These are phyloP conservation scores for Elaeidobius kamerunicus DNA, from an alignment of 2,888 invertebrate species.

Conservation along the genomic window DNA sequence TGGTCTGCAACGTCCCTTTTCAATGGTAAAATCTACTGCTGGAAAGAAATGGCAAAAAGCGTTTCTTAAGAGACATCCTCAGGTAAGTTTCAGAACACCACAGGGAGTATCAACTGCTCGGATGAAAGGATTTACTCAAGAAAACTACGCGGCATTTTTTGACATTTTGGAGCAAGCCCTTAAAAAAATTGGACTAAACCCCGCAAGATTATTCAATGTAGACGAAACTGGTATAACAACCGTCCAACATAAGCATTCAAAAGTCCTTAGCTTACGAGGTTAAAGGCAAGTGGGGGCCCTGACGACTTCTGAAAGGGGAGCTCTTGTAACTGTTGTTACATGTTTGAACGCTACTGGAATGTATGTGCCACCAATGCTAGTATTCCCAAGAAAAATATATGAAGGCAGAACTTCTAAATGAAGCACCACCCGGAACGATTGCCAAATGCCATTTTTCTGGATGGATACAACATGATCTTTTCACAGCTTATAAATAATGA, in stretches of 20 bases:
- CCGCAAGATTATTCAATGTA: slow-evolving; percentile 9
- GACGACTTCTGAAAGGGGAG: neutral
- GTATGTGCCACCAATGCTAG: neutral
- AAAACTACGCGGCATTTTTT: neutral
- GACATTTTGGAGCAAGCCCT: slow-evolving; percentile 5
- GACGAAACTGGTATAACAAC: neutral
- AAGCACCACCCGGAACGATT: too few relatives aligned
- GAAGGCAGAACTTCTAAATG: neutral
- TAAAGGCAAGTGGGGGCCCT: neutral
- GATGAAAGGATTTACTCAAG: slow-evolving; percentile 5
- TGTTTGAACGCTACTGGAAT: neutral
- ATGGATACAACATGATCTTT: neutral
- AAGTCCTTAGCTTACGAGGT: neutral
- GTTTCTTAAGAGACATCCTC: slow-evolving; percentile 1
- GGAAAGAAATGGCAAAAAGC: slow-evolving; percentile 12
- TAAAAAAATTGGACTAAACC: slow-evolving; percentile 4
- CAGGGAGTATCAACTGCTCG: neutral
- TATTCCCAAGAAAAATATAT: neutral
- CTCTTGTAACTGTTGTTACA: neutral
- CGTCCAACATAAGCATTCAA: neutral
- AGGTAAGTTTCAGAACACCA: slow-evolving; percentile 2
- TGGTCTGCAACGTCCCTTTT: slow-evolving; percentile 2
- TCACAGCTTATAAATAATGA: neutral
- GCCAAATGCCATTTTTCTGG: slow-evolving; percentile 1
- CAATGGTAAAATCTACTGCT: slow-evolving; percentile 4